Evolutionary conservation across 2,113 vertebrate genomes (phyloP), one percentile per base, ranked within the genome.

Genomic region (Chinchilla lanigera): DNA sequence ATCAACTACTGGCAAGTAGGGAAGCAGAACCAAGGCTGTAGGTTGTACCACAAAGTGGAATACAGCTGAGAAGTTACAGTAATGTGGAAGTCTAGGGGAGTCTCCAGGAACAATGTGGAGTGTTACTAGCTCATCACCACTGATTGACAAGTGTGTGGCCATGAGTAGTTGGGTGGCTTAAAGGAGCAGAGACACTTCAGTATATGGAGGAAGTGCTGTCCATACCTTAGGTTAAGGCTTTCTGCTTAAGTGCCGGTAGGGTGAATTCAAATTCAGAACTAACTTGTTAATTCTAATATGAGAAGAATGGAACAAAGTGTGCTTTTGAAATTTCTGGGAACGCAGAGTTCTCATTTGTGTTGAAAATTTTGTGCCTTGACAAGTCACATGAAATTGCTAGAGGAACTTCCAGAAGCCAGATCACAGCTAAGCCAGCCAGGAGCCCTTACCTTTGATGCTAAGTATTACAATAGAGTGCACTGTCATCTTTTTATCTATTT

Each of bases 341-440:
- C 33, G 63, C 33, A 14, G 0, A 60, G 22, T 73, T 85, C 82
- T 94, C 71, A 44, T 24, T 92, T 90, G 89, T 67, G 84, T 77
- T 77, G 41, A 67, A 85, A 47, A 19, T 56, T 58, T 85, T 93
- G 44, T 50, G 61, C 83, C 73, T 84, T 71, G 60, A 28, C 63
- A 28, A 52, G 60, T 38, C 56, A 41, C 86, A 38, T 9, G 30
- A 63, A 86, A 20, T 86, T 86, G 61, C 14, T 56, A 22, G n/a
- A 94, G 85, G 95, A 14, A 63, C 35, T 94, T 89, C 28, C 33
- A 77, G 73, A 90, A 96, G n/a, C 9, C 47, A 95, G 90, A 86
- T 10, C 0, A n/a, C 69, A 22, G 92, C 28, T 77, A 63, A 82
- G 7, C n/a, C 5, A 7, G 12, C 6, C 58, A 5, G 22, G 30